Conservation (phyloP, 2,113 vertebrate species). For the Sphyrna mokarran region DNA sequence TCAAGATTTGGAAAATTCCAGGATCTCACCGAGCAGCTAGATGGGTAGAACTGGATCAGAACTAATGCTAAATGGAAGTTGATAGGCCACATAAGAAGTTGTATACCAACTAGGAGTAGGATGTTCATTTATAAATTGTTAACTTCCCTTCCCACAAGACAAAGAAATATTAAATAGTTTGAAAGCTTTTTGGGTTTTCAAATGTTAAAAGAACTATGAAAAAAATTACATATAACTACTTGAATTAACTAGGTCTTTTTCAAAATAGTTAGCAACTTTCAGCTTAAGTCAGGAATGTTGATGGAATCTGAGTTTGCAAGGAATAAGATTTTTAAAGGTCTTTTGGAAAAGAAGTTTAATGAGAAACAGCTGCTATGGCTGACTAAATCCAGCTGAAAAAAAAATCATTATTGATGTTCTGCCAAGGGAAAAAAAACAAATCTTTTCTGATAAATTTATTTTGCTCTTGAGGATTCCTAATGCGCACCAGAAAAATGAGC, state of each 20-base stretch:
- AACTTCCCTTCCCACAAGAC: background rate
- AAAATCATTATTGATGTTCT: slow-evolving; percentile 10
- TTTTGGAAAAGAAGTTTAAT: background rate
- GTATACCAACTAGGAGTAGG: background rate
- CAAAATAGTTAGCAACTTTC: background rate
- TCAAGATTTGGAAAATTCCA: too few species aligned
- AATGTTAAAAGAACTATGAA: background rate
- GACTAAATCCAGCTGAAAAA: background rate
- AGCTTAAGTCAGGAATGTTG: background rate
- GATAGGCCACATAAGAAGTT: background rate
- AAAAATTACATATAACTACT: background rate
- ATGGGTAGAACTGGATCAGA: background rate
- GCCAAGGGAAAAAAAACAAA: background rate
- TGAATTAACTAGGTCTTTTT: background rate
- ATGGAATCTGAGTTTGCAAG: background rate
- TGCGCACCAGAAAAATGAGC: background rate
- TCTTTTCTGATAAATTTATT: background rate
- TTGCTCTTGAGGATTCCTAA: background rate
- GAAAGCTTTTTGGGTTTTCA: background rate
- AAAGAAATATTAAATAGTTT: background rate
- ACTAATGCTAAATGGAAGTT: background rate
- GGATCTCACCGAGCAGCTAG: background rate
- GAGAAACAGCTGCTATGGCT: background rate
- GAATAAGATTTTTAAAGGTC: background rate
- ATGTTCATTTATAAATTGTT: background rate